phyloP scores from a whole-genome alignment of 2,113 vertebrate genomes.

The Sinosuthora webbiana region DNA sequence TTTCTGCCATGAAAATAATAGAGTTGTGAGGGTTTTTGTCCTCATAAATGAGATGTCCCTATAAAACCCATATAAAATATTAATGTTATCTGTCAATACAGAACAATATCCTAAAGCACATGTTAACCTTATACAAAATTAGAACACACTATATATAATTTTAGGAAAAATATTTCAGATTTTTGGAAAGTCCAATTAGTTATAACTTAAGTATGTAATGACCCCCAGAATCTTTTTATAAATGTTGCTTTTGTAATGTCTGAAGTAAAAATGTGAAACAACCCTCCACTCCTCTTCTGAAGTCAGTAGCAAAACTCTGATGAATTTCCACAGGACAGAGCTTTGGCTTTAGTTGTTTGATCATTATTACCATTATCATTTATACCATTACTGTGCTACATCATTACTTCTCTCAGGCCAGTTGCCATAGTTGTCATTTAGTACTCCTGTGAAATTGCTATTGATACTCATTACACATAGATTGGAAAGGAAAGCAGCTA shows the following conservation, averaged over 20 bases:
- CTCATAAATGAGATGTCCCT: not conserved
- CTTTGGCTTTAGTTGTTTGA: not conserved
- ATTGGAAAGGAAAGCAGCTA: not conserved
- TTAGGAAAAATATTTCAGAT: not conserved
- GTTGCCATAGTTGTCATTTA: not conserved
- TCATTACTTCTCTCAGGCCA: not conserved
- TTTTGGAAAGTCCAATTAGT: not conserved
- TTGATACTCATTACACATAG: not conserved
- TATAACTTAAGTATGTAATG: not conserved
- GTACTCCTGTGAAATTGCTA: not conserved
- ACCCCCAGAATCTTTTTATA: not conserved
- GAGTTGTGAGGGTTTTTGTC: not conserved
- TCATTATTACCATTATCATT: not conserved
- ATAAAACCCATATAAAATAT: not conserved
- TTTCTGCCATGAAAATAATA: not conserved
- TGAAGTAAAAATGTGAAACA: not conserved
- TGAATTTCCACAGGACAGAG: not conserved
- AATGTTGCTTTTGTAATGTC: not conserved
- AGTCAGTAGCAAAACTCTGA: not conserved
- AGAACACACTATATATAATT: not conserved
- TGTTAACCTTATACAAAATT: not conserved
- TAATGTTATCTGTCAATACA: not conserved
- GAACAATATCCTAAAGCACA: not conserved
- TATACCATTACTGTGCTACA: not conserved
- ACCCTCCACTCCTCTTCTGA: not conserved